A percentile compares a stretch with the other conserved stretches of the same genome.
These are phyloP conservation scores for Calephelis nemesis DNA, from an alignment of 1,140 invertebrate species.

Conservation along the genomic window DNA sequence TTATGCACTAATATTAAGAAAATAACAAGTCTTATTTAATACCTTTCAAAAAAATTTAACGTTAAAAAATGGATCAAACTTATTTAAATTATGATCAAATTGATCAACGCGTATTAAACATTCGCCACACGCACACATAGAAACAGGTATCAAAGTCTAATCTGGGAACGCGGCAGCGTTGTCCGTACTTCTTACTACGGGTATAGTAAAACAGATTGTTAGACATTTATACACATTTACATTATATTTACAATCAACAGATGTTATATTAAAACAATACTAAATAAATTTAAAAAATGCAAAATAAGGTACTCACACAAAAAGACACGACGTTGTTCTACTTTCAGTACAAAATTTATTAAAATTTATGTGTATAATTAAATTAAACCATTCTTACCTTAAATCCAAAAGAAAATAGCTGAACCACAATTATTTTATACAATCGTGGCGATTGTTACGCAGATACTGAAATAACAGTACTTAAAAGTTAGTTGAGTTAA, in stretches of 20 bases:
- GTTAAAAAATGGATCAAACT: not conserved
- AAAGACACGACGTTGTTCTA: constrained; percentile 8
- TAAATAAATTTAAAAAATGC: too few relatives aligned
- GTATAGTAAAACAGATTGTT: constrained; percentile 8
- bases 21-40: too few relatives aligned
- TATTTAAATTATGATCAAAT: not conserved
- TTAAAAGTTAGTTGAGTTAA: constrained; percentile 9
- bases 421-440: constrained; percentile 15
- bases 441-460: constrained; percentile 23
- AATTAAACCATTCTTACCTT: constrained; percentile 20
- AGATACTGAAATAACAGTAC: constrained; percentile 51
- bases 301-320: too few relatives aligned
- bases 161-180: constrained; percentile 35
- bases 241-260: too few relatives aligned
- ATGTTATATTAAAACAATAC: too few relatives aligned
- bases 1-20: too few relatives aligned
- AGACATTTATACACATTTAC: too few relatives aligned
- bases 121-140: constrained; percentile 49
- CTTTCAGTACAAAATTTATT: constrained; percentile 5
- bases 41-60: too few relatives aligned
- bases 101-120: constrained; percentile 33
- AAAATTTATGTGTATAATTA: not conserved
- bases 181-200: constrained; percentile 36
- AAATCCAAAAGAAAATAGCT: not conserved
- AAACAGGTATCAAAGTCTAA: constrained; percentile 69